Base-by-base conservation (phyloP, 1,140 invertebrate genomes). In the Drosophila kikkawai region DNA sequence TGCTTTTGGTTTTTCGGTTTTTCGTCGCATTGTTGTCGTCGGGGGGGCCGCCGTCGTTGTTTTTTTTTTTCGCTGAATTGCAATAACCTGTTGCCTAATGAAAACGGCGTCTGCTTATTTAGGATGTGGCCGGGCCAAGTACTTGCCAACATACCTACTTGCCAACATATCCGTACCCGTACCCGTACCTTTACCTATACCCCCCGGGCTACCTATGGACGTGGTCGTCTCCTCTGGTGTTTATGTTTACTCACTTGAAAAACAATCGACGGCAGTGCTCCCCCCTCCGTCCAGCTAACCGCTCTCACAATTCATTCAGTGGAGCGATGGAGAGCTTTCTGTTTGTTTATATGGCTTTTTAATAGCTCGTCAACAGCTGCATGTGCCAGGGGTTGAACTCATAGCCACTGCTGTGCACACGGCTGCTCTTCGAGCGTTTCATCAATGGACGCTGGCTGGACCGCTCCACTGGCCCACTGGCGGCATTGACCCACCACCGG, bases 21-120 rank as follows among this genome's bases (percentile, higher is more conserved):
- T 68, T 77, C 63, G 67, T 67, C 76, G 76, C 79, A 59, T 78
- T 77, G 71, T 83, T 87, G 83, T 82, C 76, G 79, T 70, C 53
- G 67, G 59, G 32, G 59, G 59, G 36, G 58, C 32, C 57, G 41
- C 51, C 64, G 81, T 77, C 26, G 22, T 15, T 29, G 73, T 65
- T 76, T 86, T 63, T 74, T 88, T 68, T 65, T 70, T 87, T 87
- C 76, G 85, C 85, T 74, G 85, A 88, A 88, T 88, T 88, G 84
- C 85, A 87, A 88, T 88, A 88, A 88, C 85, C 85, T 88, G 85
- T 88, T 88, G 84, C 84, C 85, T 82, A 88, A 88, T 88, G 74
- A 84, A 80, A 85, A 63, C 60, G 59, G 69, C 65, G 73, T 79
- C 75, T 86, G 79, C 70, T 86, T 87, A 88, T 84, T 87, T 84